These are phyloP conservation scores for Gryllus bimaculatus DNA, from an alignment of 1,140 invertebrate genomes.

Conservation along the genomic window DNA sequence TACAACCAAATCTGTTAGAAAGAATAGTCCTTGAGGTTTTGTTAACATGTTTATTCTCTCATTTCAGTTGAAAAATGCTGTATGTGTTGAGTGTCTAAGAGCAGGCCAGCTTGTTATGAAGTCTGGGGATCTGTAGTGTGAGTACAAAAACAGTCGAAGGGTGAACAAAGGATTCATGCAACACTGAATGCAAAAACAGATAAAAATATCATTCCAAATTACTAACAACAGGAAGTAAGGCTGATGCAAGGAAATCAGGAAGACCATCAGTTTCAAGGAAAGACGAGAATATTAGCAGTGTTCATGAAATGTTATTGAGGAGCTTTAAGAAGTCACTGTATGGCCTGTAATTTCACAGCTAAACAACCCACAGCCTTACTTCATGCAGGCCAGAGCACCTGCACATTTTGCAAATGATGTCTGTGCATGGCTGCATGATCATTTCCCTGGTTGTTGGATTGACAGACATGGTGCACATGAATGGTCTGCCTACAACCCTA, in stretches of 20 bases:
- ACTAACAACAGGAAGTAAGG: background rate
- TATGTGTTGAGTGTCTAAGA: too few species aligned
- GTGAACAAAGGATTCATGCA: background rate
- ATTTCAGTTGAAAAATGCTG: too few species aligned
- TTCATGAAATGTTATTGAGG: background rate
- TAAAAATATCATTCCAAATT: background rate
- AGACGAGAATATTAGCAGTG: background rate
- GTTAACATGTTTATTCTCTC: too few species aligned
- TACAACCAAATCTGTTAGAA: too few species aligned
- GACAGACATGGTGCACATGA: background rate
- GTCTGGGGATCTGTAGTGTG: background rate
- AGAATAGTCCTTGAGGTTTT: too few species aligned
- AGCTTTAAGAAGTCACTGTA: background rate
- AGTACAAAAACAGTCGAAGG: background rate
- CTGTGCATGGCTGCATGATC: background rate
- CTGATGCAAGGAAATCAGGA: background rate
- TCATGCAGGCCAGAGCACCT: background rate
- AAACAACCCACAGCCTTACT: background rate
- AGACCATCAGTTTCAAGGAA: background rate
- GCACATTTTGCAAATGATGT: slow-evolving; percentile 14
- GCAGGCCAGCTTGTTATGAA: too few species aligned
- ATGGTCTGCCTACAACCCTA: background rate
- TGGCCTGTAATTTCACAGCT: background rate
- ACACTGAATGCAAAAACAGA: background rate
- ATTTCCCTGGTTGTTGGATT: background rate